Conservation (phyloP, 1,140 invertebrate genomes). For the Venustaconcha ellipsiformis region DNA sequence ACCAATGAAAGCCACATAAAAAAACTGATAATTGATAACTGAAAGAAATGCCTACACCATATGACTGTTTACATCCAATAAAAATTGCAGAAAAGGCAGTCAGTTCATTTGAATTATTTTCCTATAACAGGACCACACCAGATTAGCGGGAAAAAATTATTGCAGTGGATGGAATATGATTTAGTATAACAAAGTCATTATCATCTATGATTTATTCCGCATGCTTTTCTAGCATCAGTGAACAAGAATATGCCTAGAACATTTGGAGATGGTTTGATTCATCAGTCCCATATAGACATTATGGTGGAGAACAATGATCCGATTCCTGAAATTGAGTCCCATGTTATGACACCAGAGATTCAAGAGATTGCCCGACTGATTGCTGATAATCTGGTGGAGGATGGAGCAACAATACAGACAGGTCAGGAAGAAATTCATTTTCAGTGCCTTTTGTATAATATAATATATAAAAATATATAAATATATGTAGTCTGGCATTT, state of each 20-base stretch:
- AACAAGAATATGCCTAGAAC: conserved; percentile 91
- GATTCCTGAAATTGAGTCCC: conserved; percentile 80
- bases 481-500: neutral
- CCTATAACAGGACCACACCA: too few species aligned
- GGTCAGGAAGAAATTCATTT: conserved; percentile 71
- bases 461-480: neutral
- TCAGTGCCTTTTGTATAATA: too few species aligned
- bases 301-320: conserved; percentile 80
- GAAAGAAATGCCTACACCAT: too few species aligned
- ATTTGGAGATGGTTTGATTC: conserved; percentile 89
- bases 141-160: too few species aligned
- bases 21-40: too few species aligned
- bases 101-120: too few species aligned
- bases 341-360: conserved; percentile 79
- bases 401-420: conserved; percentile 95
- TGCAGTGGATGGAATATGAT: too few species aligned
- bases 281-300: conserved; percentile 90
- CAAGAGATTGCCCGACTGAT: conserved; percentile 88
- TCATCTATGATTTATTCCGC: too few species aligned
- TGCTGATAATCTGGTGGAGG: conserved; percentile 88
- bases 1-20: too few species aligned
- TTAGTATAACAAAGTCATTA: too few species aligned
- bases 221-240: conserved; percentile 71
- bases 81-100: too few species aligned
- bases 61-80: too few species aligned